These are phyloP conservation scores for Cheilosia scutellata DNA, from an alignment of 2,888 invertebrate genomes.

Conservation along the genomic window DNA sequence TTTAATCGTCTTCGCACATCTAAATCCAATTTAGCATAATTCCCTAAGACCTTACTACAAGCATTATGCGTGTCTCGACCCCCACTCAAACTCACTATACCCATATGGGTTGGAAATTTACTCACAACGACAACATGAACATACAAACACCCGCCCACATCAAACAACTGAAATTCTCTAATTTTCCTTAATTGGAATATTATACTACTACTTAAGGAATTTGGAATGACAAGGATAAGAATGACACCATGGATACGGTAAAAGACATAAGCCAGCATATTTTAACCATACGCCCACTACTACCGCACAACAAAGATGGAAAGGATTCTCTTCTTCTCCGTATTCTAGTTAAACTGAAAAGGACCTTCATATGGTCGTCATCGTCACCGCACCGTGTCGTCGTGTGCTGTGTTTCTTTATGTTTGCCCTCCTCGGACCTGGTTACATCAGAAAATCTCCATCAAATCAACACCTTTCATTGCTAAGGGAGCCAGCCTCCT, in stretches of 20 bases:
- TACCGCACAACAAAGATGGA: neutral
- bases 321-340: slow-evolving; percentile 29
- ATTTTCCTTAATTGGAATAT: slow-evolving; percentile 69
- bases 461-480: slow-evolving; percentile 59
- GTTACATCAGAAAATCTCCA: slow-evolving; percentile 26
- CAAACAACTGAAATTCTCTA: slow-evolving; percentile 62
- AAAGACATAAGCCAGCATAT: slow-evolving; percentile 44
- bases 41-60: slow-evolving; percentile 18
- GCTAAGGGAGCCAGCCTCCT: neutral
- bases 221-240: slow-evolving; percentile 45
- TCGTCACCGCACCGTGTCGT: neutral
- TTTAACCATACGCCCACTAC: slow-evolving; percentile 27
- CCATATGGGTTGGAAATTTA: neutral
- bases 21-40: slow-evolving; percentile 47
- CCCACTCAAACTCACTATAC: neutral
- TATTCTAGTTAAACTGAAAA: slow-evolving; percentile 16
- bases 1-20: slow-evolving; percentile 61
- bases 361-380: slow-evolving; percentile 33
- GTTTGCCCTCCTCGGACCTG: slow-evolving; percentile 31
- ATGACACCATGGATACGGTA: slow-evolving; percentile 23
- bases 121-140: neutral
- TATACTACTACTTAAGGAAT: slow-evolving; percentile 57
- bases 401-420: slow-evolving; percentile 14
- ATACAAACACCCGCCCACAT: slow-evolving; percentile 23
- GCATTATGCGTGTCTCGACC: slow-evolving; percentile 17